Evolutionary conservation across 2,888 invertebrate species (phyloP).

Genomic region (Amitus sp.): DNA sequence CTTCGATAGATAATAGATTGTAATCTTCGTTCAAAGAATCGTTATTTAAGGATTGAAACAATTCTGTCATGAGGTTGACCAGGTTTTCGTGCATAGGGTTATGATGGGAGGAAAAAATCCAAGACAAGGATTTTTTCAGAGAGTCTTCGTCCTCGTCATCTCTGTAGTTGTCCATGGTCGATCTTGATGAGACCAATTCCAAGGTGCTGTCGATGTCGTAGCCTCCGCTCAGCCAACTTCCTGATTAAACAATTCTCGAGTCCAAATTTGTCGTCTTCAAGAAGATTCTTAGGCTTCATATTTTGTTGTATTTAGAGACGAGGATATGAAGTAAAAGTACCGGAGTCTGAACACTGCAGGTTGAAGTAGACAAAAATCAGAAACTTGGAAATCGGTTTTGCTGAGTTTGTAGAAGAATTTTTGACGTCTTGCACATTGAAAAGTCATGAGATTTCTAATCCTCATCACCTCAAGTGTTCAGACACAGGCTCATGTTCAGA

Average conservation of each 20-base stretch:
- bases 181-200: slow-evolving; percentile 29
- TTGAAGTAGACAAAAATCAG: no score
- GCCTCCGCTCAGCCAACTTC: slow-evolving; percentile 32
- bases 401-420: no score
- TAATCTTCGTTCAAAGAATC: slow-evolving; percentile 30
- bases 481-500: no score
- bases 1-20: slow-evolving; percentile 32
- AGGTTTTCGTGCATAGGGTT: slow-evolving; percentile 40
- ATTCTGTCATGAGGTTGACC: slow-evolving; percentile 39
- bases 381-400: no score
- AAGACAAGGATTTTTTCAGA: slow-evolving; percentile 30
- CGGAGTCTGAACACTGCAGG: no score
- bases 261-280: no score
- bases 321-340: no score
- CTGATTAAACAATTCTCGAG: slow-evolving; percentile 6
- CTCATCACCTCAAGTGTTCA: no score
- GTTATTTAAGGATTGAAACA: slow-evolving; percentile 46
- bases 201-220: slow-evolving; percentile 33
- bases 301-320: no score
- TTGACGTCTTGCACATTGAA: no score
- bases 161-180: slow-evolving; percentile 22
- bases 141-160: slow-evolving; percentile 29
- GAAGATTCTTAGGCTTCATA: no score
- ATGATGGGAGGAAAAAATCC: slow-evolving; percentile 42
- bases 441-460: no score